Evolutionary conservation across 2,888 invertebrate species (phyloP), one percentile per base, ranked within the genome.

Genomic region (Cabera pusaria): DNA sequence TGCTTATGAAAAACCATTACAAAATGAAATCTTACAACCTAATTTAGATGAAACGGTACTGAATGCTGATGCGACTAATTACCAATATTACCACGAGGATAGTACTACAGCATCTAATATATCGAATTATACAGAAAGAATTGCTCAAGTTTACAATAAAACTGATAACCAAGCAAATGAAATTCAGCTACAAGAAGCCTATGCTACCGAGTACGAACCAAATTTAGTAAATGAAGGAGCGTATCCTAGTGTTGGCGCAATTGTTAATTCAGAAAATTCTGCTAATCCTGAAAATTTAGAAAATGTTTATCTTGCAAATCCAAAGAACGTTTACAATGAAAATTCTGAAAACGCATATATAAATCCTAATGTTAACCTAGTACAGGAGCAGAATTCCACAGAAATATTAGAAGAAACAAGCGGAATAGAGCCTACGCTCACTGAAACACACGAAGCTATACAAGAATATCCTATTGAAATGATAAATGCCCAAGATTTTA

Each of bases 381-480:
- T 45, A 18, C 32, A 55, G 46, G 43, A 37, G n/a, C 23, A 52
- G 18, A 49, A 48, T 45, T 20, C 49, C 6, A 35, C 42, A 42
- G 50, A 54, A 7, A 26, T 52, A 4, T 22, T 38, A 3, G 31
- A 53, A 21, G 46, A 59, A 38, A 39, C 46, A 6, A 47, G 39
- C 16, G 35, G 42, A 11, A 52, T 41, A 18, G 53, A 56, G 40
- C 14, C 33, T 14, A 8, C n/a, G 21, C 5, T 9, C 2, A 12
- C 26, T 27, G 41, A 38, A 18, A 27, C 33, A 19, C 10, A 42
- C n/a, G 35, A 46, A 7, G n/a, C 4, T 2, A 14, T 3, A 3
- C 14, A 64, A 45, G n/a, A n/a, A n/a, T 55, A 64, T 49, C 57
- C 54, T 4, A 33, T 46, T 31, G 58, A 66, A 38, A 36, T 48